Percentiles rank a stretch among this genome's conserved stretches.
These are phyloP conservation scores for Lycopodina hypogea DNA, from an alignment of 37 sponge, comb jelly and placozoan genomes.

Conservation along the genomic window DNA sequence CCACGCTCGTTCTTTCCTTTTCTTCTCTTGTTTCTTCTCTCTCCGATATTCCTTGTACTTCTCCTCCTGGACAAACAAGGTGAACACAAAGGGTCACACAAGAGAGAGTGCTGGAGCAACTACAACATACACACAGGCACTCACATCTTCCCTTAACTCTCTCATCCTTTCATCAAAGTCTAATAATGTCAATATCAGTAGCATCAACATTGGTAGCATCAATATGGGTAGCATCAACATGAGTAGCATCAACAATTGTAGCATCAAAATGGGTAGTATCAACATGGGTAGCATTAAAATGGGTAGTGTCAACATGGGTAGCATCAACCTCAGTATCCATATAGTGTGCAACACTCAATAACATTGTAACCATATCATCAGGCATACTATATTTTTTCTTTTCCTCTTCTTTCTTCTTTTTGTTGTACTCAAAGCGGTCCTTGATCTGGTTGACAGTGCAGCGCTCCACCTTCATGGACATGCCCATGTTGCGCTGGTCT, in stretches of 20 bases:
- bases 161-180: slow-evolving; percentile 83
- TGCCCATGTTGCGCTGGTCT: slow-evolving; percentile 98
- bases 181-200: slow-evolving; percentile 25
- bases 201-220: no score
- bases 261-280: no score
- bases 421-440: slow-evolving; percentile 88
- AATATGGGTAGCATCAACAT: no score
- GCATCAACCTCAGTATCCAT: no score
- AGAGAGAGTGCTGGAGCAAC: not conserved
- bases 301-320: no score
- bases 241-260: no score
- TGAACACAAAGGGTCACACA: not conserved
- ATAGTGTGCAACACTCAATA: no score
- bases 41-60: slow-evolving; percentile 60
- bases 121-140: not conserved
- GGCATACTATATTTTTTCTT: slow-evolving; percentile 76
- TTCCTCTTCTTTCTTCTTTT: slow-evolving; percentile 86
- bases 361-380: no score
- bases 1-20: slow-evolving; percentile 38
- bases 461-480: slow-evolving; percentile 98
- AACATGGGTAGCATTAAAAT: no score
- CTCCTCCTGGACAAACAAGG: slow-evolving; percentile 58
- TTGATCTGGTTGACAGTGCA: slow-evolving; percentile 96
- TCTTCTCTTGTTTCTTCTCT: slow-evolving; percentile 64
- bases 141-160: slow-evolving; percentile 80